Percentiles rank a stretch among this genome's conserved stretches.
Conservation (phyloP, 2,888 invertebrate species). For the Tupiocoris notatus region DNA sequence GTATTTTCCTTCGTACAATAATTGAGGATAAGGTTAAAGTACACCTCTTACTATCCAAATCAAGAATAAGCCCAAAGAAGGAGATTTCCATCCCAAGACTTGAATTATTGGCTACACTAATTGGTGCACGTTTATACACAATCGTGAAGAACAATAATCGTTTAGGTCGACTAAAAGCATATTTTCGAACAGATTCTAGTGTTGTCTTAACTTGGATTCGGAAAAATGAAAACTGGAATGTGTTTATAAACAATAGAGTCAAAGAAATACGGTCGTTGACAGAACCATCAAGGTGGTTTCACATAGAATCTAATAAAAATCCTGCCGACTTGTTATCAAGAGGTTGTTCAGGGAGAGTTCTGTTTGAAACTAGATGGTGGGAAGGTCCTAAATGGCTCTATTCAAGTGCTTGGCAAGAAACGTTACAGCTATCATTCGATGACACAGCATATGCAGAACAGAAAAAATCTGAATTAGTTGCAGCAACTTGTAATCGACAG, state of each 20-base stretch:
- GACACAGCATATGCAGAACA: too few species aligned
- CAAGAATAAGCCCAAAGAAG: conserved; percentile 10
- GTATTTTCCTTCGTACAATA: conserved; percentile 27
- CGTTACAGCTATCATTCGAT: too few species aligned
- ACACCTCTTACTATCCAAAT: not conserved
- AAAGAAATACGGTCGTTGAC: conserved; percentile 21
- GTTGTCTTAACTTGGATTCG: conserved; percentile 32
- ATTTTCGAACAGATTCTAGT: conserved; percentile 40
- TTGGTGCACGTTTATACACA: too few species aligned
- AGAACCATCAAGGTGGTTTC: conserved; percentile 2
- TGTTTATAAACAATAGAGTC: conserved; percentile 33
- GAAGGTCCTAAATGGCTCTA: too few species aligned
- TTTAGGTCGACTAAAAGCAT: not conserved
- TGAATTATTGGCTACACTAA: conserved; percentile 21
- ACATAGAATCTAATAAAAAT: conserved; percentile 25
- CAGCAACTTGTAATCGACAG: too few species aligned
- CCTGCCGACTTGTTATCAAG: conserved; percentile 35
- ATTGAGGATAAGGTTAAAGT: not conserved
- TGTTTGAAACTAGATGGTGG: too few species aligned
- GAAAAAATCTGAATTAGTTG: too few species aligned
- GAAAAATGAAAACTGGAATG: conserved; percentile 30
- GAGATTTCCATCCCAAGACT: conserved; percentile 6
- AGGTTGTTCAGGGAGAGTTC: too few species aligned
- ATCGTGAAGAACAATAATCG: not conserved
- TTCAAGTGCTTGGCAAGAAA: too few species aligned